Base-by-base conservation (phyloP, 2,888 invertebrate species). In the Lutraria lutraria region DNA sequence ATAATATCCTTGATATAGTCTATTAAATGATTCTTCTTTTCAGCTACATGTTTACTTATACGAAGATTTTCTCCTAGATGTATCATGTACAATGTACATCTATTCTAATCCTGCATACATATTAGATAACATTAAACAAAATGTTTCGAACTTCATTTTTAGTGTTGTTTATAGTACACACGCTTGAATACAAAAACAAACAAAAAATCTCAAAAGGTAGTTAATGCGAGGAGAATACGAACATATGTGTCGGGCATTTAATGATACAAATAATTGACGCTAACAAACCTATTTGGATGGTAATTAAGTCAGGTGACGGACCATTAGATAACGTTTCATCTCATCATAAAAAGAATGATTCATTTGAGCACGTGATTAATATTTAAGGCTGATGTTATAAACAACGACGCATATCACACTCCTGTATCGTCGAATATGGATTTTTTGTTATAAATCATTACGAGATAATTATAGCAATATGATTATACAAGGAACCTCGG, bases 221-320 rank as follows among this genome's bases (percentile, higher is more conserved):
- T 43, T 4, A 8, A 43, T 43, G 8, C 43, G 43, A 43, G 43
- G 56, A 13, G 16, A 56, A 56, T 19, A 68, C 25, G 25, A 68
- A 68, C n/a, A 68, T 12, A 25, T 25, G 25, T 68, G 12, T 12
- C 25, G 8, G 43, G 8, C 25, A 68, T 25, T 68, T 68, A 8
- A 25, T 10, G 63, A 68, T 13, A 68, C 63, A 68, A 25, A 4
- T 8, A 68, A 25, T 68, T 68, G 25, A 25, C 63, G 25, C 25
- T n/a, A 25, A 68, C 63, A 68, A n/a, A 25, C n/a, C 12, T 6
- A n/a, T 1, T 68, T n/a, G 3, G 25, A 25, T 68, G 21, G 63
- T 68, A 68, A 68, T 68, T 25, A 43, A 68, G 25, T 68, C 63
- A 68, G 63, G 25, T 68, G 63, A 25, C 63, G 63, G 25, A n/a